A percentile compares a stretch with the other conserved stretches of the same genome.
phyloP scores from a whole-genome alignment of 2,888 invertebrate genomes.

The Orchesella flavescens region DNA sequence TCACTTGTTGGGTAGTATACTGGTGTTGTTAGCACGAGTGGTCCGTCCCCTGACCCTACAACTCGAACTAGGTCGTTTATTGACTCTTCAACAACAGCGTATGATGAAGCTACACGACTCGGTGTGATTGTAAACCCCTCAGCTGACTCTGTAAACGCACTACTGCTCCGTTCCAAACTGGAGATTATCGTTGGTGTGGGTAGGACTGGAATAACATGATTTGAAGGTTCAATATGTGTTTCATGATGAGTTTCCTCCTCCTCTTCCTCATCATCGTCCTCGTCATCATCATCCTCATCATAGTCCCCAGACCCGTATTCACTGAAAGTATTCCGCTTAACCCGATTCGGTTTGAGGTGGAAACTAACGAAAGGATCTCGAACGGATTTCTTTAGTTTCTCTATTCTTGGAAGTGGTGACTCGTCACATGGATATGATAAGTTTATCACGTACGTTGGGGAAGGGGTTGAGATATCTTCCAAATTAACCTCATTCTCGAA shows the following conservation, averaged over 20 bases:
- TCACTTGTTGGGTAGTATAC: constrained; percentile 9
- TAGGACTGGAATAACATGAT: not conserved
- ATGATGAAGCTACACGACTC: too few species aligned
- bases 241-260: constrained; percentile 21
- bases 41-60: constrained; percentile 24
- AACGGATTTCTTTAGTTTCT: constrained; percentile 10
- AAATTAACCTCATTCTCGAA: not conserved
- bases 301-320: constrained; percentile 32
- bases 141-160: not conserved
- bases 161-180: not conserved
- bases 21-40: constrained; percentile 17
- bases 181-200: not conserved
- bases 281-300: constrained; percentile 39
- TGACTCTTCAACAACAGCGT: too few species aligned
- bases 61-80: not conserved
- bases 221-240: not conserved
- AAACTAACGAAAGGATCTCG: constrained; percentile 37
- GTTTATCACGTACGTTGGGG: constrained; percentile 9
- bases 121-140: too few species aligned
- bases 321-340: not conserved
- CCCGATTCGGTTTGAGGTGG: not conserved
- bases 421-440: constrained; percentile 14
- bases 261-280: constrained; percentile 25
- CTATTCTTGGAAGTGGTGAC: not conserved
- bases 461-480: not conserved